Base-by-base conservation (phyloP, 2,797 vertebrate species). In the Babyrousa celebensis region DNA sequence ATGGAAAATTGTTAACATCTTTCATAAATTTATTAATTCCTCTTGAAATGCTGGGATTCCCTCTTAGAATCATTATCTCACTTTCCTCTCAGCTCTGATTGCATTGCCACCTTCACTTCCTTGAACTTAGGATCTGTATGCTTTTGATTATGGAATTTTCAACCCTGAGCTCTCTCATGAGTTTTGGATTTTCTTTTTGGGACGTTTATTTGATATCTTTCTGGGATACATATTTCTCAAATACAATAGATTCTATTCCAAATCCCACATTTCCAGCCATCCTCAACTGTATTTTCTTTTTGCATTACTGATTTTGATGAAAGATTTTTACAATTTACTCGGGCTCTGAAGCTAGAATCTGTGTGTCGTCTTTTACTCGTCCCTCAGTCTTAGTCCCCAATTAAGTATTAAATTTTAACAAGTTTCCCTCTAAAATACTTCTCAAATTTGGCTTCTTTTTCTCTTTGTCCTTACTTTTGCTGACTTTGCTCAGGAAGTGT, bases 81-180 rank as follows among this genome's bases (percentile, higher is more conserved):
- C 78, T 65, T 79, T 48, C 62, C 40, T 77, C 10, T 91, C 67
- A 56, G 6, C 4, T 77, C 12, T 36, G 52, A 62, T 5, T 71
- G 6, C 0, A 18, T 68, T 32, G n/a, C 17, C 12, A 56, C 29
- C 9, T 72, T 85, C 1, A 6, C 25, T 85, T 88, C 48, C 72
- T 62, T 80, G 48, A 82, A 58, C 25, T 36, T 60, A 68, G 12
- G 5, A 5, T 11, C 25, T 65, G 6, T 70, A 17, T 21, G 6
- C 36, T 91, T 89, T 80, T 80, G 36, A 74, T 72, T 89, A n/a
- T 29, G 63, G 36, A 74, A 36, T 78, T 68, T 83, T 78, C 18
- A 60, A 4, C 29, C 67, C 70, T 75, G 67, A 77, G 27, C 36
- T 67, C 29, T 89, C 27, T 72, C 25, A 18, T 68, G 29, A 89